phyloP scores from a whole-genome alignment of 2,797 vertebrate species.

The Myripristis murdjan region DNA sequence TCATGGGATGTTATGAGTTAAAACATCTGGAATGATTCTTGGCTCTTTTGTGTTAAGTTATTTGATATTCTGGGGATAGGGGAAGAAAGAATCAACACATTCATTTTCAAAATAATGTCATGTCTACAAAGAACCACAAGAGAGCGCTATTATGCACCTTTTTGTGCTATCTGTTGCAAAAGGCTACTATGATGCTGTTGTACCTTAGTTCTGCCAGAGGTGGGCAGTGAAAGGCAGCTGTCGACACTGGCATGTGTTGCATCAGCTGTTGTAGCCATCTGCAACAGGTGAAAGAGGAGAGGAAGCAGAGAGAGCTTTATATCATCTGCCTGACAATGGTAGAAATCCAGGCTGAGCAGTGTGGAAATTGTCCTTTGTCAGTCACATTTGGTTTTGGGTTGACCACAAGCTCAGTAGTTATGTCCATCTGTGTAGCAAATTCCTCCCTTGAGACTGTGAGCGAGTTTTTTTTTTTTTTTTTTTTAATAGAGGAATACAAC shows the following conservation, averaged over 20 bases:
- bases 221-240: slow-evolving; percentile 38
- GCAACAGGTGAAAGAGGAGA: slow-evolving; percentile 44
- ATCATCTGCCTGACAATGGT: not conserved
- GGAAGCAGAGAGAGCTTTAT: slow-evolving; percentile 6
- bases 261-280: slow-evolving; percentile 8
- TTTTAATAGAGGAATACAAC: not conserved
- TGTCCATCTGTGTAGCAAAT: not conserved
- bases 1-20: slow-evolving; percentile 60
- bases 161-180: not conserved
- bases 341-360: not conserved
- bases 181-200: not conserved
- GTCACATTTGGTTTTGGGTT: slow-evolving; percentile 4
- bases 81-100: not conserved
- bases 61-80: slow-evolving; percentile 42
- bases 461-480: slow-evolving; percentile 4
- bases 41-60: slow-evolving; percentile 23
- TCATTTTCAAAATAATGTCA: not conserved
- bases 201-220: slow-evolving; percentile 39
- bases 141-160: slow-evolving; percentile 25
- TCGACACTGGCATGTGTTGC: not conserved
- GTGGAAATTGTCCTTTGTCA: slow-evolving; percentile 20
- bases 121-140: slow-evolving; percentile 34
- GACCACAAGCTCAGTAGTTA: not conserved
- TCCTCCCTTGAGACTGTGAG: not conserved
- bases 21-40: slow-evolving; percentile 42